These are phyloP conservation scores for Drosophila baimaii DNA, from an alignment of 1,140 invertebrate species.

Conservation along the genomic window DNA sequence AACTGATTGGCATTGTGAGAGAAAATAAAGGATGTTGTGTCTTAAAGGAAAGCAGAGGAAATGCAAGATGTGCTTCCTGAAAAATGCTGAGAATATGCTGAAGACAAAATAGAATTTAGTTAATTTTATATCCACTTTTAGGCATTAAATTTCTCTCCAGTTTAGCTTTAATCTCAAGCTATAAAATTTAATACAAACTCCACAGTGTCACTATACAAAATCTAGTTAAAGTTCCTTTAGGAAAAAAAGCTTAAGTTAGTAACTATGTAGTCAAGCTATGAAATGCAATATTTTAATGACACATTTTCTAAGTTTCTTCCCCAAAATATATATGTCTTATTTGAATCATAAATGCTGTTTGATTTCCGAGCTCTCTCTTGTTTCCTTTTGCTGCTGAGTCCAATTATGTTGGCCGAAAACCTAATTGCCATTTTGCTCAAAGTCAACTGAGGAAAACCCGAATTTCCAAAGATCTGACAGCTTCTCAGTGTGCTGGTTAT, in stretches of 20 bases:
- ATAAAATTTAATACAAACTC: neutral
- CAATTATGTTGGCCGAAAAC: conserved; percentile 15
- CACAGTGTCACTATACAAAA: too few relatives aligned
- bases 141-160: neutral
- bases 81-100: too few relatives aligned
- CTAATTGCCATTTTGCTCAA: conserved; percentile 8
- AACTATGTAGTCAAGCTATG: too few relatives aligned
- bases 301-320: too few relatives aligned
- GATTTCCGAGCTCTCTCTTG: neutral
- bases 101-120: too few relatives aligned
- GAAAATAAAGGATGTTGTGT: conserved; percentile 3
- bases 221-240: neutral
- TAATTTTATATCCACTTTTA: neutral
- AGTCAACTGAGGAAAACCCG: neutral
- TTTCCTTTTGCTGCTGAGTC: too few relatives aligned
- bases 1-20: conserved; percentile 6
- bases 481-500: neutral
- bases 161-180: too few relatives aligned
- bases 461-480: neutral
- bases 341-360: neutral
- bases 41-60: neutral
- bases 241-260: too few relatives aligned
- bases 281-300: too few relatives aligned
- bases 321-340: neutral
- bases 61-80: too few relatives aligned